Evolutionary conservation across 2,113 vertebrate genomes (phyloP), one percentile per base, ranked within the genome.

Genomic region (Myiozetetes cayanensis): DNA sequence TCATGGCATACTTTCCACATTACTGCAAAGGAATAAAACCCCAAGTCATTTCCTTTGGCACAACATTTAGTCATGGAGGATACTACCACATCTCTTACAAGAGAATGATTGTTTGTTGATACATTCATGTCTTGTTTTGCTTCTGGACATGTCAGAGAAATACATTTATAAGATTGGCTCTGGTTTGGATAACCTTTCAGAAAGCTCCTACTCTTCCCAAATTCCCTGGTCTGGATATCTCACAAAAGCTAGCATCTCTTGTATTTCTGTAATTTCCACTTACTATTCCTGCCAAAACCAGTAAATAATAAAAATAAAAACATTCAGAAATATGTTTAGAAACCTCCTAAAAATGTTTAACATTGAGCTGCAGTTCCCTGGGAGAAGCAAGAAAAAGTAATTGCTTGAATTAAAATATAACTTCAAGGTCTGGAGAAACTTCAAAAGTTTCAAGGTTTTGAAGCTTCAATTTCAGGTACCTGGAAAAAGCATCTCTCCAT

Each of bases 11-110:
- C 84, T 94, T 96, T 94, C 91, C 91, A 94, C 89, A 65, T 87
- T 89, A 94, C 74, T 75, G 90, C 83, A 84, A 86, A 84, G 74
- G 68, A 93, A 90, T 92, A 92, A 94, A 93, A 90, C 7, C 50
- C 52, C 89, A 87, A 91, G 77, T 91, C 41, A 91, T 65, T 95
- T 94, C 89, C 93, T 87, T 25, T 94, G 84, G 93, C 84, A 89
- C 46, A 49, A 68, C 27, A 41, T 72, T 84, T 65, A 68, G 63
- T 44, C 6, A 10, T n/a, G 62, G 79, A 90, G 66, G 84, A 87
- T 47, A 49, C 73, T 59, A 89, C 77, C 49, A 47, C 46, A 46
- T 65, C 68, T 89, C 70, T 93, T 39, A 49, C 22, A 94, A 76
- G 62, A 89, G 87, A 87, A 89, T 23, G 47, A 91, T 16, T 85